Evolutionary conservation across 2,113 vertebrate genomes (phyloP), one percentile per base, ranked within the genome.

Genomic region (Eubucco bourcierii): DNA sequence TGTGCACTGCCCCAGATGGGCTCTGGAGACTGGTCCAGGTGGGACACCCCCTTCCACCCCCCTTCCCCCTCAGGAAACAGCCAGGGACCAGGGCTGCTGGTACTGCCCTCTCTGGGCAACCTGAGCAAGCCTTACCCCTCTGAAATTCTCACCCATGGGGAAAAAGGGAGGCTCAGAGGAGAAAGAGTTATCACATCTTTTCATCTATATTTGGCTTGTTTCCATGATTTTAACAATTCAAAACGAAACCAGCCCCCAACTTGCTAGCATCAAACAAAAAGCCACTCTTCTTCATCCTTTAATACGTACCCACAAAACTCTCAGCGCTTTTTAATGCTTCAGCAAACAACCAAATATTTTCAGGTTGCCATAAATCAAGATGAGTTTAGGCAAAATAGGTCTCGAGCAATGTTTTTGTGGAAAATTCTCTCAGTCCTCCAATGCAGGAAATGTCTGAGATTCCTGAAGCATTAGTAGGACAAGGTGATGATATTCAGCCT

Each of bases 391-490:
- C 66, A 92, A 96, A 95, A 72, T 33, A 84, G 55, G 52, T 52
- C 65, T 83, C 78, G 74, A 96, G 41, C 10, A 94, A 68, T 21
- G 46, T 72, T 93, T 96, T 88, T 12, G 34, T 64, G 25, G 86
- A 50, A 93, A 90, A 86, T 90, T 89, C 60, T 84, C 76, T 89
- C 79, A n/a, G 87, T 87, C 50, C 25, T n/a, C 15, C 73, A 61
- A 12, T 85, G 59, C 55, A 97, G 90, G 85, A 96, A 95, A 86
- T 84, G 19, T 72, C 56, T 88, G 31, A 84, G 81, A 94, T 96
- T 96, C 85, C 79, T 95, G 33, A 87, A 67, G 5, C 71, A 75
- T 85, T 90, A 89, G n/a, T 23, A 79, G 39, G 11, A 10, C 15
- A 95, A 91, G 65, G 68, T 89, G 68, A 65, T 50, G 58, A 78